Percentiles rank a stretch among this genome's conserved stretches.
phyloP scores from a whole-genome alignment of 2,797 vertebrate genomes.

The Phataginus tetradactyla region DNA sequence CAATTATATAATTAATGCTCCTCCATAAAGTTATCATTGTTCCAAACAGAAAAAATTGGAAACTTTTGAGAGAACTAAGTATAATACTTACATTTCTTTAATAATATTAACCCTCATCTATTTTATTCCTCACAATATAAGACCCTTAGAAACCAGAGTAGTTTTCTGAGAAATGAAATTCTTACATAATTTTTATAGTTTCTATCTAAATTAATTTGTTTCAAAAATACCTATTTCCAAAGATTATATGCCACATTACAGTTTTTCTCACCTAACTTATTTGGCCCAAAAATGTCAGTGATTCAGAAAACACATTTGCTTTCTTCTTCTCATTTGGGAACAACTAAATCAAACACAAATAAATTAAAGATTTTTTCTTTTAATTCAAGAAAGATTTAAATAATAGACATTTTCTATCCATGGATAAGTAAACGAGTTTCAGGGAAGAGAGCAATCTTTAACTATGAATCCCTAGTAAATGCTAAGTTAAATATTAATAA shows the following conservation, averaged over 20 bases:
- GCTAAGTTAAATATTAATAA: background rate
- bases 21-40: background rate
- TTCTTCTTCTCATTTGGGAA: conserved; percentile 72
- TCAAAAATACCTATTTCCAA: conserved; percentile 52
- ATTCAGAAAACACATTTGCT: conserved; percentile 72
- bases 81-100: conserved; percentile 47
- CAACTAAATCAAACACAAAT: conserved; percentile 72
- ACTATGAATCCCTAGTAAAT: background rate
- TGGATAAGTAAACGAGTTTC: background rate
- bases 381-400: conserved; percentile 57
- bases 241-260: conserved; percentile 16
- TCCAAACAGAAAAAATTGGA: background rate
- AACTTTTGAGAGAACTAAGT: background rate
- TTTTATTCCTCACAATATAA: background rate
- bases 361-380: conserved; percentile 37
- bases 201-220: conserved; percentile 2
- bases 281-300: conserved; percentile 11
- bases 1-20: background rate
- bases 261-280: conserved; percentile 41
- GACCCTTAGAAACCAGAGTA: background rate
- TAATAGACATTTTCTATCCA: background rate
- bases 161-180: background rate
- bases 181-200: background rate
- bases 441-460: background rate
- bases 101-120: background rate